These are phyloP conservation scores for Holacanthus passer DNA, from an alignment of 2,113 vertebrate genomes.

Conservation along the genomic window DNA sequence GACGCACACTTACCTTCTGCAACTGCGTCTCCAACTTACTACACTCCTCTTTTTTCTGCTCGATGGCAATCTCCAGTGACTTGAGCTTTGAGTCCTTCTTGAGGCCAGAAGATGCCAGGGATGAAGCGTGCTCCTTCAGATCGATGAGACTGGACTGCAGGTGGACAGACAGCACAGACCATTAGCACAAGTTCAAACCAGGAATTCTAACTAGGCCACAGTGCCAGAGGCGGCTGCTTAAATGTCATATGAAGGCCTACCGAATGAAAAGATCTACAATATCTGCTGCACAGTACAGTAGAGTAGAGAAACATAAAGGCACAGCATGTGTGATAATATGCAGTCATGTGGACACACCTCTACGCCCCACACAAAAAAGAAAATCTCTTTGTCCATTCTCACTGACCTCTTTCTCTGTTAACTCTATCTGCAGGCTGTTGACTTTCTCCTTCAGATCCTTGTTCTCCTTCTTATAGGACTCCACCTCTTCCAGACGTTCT, in stretches of 20 bases:
- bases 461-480: conserved; percentile 98
- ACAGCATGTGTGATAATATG: background rate
- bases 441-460: conserved; percentile 98
- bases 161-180: conserved; percentile 48
- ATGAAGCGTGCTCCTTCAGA: conserved; percentile 97
- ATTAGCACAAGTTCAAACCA: conserved; percentile 33
- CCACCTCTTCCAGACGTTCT: conserved; percentile 95
- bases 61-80: conserved; percentile 97
- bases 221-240: background rate
- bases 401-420: conserved; percentile 98
- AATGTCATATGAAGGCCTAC: conserved; percentile 14
- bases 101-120: conserved; percentile 94
- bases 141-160: conserved; percentile 97
- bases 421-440: conserved; percentile 94
- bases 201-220: conserved; percentile 25
- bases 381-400: background rate
- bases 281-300: background rate
- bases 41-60: conserved; percentile 99
- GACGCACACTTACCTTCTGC: conserved; percentile 82
- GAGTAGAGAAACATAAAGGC: conserved; percentile 24
- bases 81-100: conserved; percentile 99
- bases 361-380: background rate
- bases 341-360: conserved; percentile 14
- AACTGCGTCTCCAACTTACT: conserved; percentile 99
- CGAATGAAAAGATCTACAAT: background rate